Conservation (phyloP, 2,113 vertebrate species). For the Notechis scutatus region DNA sequence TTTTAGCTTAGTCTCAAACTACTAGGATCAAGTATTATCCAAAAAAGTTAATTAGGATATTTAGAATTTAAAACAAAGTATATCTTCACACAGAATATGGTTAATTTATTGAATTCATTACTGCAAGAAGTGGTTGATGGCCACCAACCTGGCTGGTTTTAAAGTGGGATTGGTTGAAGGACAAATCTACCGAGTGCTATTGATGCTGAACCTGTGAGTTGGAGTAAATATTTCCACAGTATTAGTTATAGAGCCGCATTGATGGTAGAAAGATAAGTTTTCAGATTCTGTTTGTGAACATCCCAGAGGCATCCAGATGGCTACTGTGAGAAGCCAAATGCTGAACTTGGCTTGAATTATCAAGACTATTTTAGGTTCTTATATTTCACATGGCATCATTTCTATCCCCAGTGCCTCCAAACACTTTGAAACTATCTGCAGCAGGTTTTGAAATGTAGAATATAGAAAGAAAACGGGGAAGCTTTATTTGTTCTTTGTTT, state of each 20-base stretch:
- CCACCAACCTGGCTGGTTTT: background rate
- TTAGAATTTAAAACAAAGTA: background rate
- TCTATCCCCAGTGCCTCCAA: background rate
- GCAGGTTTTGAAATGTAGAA: background rate
- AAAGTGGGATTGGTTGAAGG: background rate
- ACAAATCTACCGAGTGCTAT: background rate
- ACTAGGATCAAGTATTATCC: background rate
- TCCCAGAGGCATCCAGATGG: background rate
- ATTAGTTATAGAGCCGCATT: background rate
- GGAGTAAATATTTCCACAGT: background rate
- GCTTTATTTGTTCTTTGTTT: background rate
- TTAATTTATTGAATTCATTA: background rate
- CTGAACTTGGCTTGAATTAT: background rate
- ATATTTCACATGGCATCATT: background rate
- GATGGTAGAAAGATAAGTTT: background rate
- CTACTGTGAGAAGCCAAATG: background rate
- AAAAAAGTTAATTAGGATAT: background rate
- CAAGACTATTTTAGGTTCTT: background rate
- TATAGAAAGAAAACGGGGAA: background rate
- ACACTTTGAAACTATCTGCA: background rate
- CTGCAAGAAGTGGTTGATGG: background rate
- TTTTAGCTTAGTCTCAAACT: background rate
- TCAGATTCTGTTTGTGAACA: background rate
- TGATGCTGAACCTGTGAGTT: background rate
- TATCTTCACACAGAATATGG: background rate